Evolutionary conservation across 2,113 vertebrate genomes (phyloP).

Genomic region (Plectropomus leopardus): DNA sequence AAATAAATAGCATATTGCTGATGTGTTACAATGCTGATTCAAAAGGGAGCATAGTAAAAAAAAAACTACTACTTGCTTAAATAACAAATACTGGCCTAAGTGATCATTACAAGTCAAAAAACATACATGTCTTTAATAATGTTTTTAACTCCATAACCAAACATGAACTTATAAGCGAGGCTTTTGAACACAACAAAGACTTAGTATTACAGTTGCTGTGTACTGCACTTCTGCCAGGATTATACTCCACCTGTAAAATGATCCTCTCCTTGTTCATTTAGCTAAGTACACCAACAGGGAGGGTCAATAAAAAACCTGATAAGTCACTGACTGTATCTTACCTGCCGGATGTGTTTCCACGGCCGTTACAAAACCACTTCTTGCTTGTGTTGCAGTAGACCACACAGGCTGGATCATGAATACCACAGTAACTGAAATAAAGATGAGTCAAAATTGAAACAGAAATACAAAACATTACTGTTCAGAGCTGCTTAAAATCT

Average conservation of each 20-base stretch:
- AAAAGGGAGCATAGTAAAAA: background rate
- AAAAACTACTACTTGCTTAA: background rate
- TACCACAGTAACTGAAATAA: constrained; percentile 92
- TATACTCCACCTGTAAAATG: background rate
- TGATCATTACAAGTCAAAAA: background rate
- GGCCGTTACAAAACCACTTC: constrained; percentile 98
- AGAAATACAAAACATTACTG: background rate
- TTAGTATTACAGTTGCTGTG: background rate
- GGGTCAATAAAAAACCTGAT: background rate
- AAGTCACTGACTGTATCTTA: constrained; percentile 55
- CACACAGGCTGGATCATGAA: constrained; percentile 97
- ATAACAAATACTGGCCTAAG: background rate
- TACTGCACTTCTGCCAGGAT: background rate
- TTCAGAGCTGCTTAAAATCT: background rate
- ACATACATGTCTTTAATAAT: background rate
- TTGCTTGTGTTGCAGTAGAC: constrained; percentile 99
- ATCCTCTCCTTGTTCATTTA: constrained; percentile 19
- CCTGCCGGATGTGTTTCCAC: constrained; percentile 98
- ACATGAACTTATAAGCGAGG: background rate
- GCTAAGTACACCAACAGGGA: background rate
- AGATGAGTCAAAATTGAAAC: background rate
- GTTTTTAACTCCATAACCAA: background rate
- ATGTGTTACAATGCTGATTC: background rate
- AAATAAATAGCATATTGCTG: background rate
- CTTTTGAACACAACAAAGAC: constrained; percentile 7